Evolutionary conservation across 2,113 vertebrate genomes (phyloP).

Genomic region (Antechinus flavipes): DNA sequence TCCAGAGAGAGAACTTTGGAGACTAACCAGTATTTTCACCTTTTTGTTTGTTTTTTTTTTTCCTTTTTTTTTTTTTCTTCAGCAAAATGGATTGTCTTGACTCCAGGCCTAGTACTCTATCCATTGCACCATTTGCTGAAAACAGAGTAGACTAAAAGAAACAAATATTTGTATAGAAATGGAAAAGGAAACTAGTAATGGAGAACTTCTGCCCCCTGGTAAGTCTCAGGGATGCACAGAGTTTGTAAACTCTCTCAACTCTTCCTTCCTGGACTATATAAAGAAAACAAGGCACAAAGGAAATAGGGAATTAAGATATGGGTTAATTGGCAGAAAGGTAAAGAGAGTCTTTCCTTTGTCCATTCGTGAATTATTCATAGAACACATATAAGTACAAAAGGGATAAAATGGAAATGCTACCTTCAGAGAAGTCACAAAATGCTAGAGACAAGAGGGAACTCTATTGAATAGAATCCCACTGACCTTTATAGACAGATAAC

Average conservation of each 20-base stretch:
- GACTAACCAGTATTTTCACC: no score
- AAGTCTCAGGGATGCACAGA: not conserved
- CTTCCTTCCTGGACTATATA: not conserved
- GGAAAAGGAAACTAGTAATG: not conserved
- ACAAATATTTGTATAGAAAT: not conserved
- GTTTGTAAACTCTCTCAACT: not conserved
- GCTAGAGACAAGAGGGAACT: not conserved
- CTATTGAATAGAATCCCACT: not conserved
- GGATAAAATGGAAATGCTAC: not conserved
- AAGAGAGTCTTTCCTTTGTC: not conserved
- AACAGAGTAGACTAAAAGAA: not conserved
- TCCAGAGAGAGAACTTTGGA: no score
- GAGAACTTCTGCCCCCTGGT: not conserved
- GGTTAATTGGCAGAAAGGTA: not conserved
- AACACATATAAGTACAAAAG: not conserved
- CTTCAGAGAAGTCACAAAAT: not conserved
- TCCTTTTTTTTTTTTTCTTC: not conserved
- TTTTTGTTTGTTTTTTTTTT: no score
- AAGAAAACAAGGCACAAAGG: not conserved
- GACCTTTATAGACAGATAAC: not conserved
- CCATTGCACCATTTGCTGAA: not conserved
- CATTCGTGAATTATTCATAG: not conserved
- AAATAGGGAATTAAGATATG: not conserved
- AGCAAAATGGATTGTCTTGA: not conserved
- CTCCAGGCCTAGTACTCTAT: not conserved